Conservation (phyloP, 2,113 vertebrate genomes). For the Oryzias javanicus region DNA sequence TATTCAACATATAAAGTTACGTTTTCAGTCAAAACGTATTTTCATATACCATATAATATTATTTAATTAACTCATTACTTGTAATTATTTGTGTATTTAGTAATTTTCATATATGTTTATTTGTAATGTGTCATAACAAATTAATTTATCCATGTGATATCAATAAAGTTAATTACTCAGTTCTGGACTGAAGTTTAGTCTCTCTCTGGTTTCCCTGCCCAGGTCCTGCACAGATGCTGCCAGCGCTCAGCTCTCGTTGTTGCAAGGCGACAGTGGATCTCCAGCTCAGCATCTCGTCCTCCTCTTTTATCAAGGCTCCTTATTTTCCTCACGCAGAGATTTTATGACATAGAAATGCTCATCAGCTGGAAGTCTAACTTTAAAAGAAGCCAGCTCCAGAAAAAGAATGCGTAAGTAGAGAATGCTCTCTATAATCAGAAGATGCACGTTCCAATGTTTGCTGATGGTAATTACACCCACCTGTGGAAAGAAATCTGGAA, state of each 20-base stretch:
- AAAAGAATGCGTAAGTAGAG: slow-evolving; percentile 69
- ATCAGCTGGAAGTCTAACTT: slow-evolving; percentile 40
- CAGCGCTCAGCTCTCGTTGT: slow-evolving; percentile 1
- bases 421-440: neutral
- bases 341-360: slow-evolving; percentile 70
- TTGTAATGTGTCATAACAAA: too few species aligned
- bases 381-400: slow-evolving; percentile 25
- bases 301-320: slow-evolving; percentile 47
- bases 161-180: too few species aligned
- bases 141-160: too few species aligned
- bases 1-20: too few species aligned
- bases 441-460: neutral
- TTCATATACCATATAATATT: too few species aligned
- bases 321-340: slow-evolving; percentile 58
- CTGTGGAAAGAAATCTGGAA: too few species aligned
- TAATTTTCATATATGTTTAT: too few species aligned
- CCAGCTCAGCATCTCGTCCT: slow-evolving; percentile 31
- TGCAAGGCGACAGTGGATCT: slow-evolving; percentile 34
- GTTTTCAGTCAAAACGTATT: too few species aligned
- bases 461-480: neutral
- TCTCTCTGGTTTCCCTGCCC: neutral
- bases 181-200: too few species aligned
- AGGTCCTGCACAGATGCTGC: slow-evolving; percentile 48
- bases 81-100: too few species aligned
- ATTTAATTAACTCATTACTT: too few species aligned